phyloP scores from a whole-genome alignment of 2,888 invertebrate species.

The Andrena minutula region DNA sequence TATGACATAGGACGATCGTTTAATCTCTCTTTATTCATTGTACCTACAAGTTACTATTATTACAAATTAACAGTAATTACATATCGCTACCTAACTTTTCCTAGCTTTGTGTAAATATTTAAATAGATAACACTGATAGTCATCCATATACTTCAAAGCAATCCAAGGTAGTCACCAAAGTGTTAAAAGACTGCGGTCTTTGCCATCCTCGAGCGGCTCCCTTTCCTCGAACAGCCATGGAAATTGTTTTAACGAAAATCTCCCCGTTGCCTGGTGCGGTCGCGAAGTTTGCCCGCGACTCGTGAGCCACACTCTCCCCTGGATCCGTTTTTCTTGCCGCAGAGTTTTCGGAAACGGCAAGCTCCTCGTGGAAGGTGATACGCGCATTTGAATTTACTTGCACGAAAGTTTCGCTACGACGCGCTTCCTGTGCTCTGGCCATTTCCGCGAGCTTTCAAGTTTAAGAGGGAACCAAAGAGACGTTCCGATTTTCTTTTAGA shows the following conservation, averaged over 20 bases:
- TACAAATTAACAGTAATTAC: too few species aligned
- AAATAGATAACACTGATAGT: neutral
- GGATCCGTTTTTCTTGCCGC: conserved; percentile 1
- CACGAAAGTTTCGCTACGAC: conserved; percentile 21
- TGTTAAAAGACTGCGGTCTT: neutral
- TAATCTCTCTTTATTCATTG: too few species aligned
- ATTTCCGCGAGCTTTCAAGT: neutral
- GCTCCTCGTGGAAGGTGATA: conserved; percentile 8
- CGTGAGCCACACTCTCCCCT: neutral
- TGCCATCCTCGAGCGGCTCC: neutral
- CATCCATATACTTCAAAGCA: neutral
- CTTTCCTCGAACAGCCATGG: neutral
- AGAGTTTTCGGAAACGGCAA: conserved; percentile 18
- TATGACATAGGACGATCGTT: too few species aligned
- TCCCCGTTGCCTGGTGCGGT: neutral
- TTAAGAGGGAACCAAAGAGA: neutral
- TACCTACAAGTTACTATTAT: too few species aligned
- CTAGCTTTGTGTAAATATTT: too few species aligned
- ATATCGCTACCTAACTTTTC: too few species aligned
- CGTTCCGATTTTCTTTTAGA: too few species aligned
- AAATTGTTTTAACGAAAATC: conserved; percentile 27
- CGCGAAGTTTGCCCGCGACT: conserved; percentile 15
- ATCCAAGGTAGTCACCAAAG: neutral
- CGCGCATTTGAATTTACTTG: conserved; percentile 38
- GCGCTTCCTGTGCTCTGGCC: neutral